A percentile compares a stretch with the other conserved stretches of the same genome.
These are phyloP conservation scores for Chionomys nivalis DNA, from an alignment of 2,113 vertebrate species.

Conservation along the genomic window DNA sequence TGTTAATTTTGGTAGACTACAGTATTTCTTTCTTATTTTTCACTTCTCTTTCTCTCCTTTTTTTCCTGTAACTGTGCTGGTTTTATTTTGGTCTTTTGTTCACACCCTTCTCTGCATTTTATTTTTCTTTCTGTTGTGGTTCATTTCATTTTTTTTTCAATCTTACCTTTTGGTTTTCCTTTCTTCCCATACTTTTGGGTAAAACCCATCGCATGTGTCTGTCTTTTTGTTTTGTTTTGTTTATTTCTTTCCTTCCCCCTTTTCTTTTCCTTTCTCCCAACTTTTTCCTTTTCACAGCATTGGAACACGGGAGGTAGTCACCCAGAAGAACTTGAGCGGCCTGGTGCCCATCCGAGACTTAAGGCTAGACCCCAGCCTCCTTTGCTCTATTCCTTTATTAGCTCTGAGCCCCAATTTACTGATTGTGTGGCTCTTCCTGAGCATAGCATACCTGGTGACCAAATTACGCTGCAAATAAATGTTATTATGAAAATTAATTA, in stretches of 20 bases:
- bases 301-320: constrained; percentile 99
- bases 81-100: constrained; percentile 83
- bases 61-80: constrained; percentile 86
- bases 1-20: constrained; percentile 88
- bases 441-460: constrained; percentile 95
- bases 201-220: constrained; percentile 84
- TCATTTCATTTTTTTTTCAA: constrained; percentile 71
- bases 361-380: constrained; percentile 97
- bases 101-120: constrained; percentile 79
- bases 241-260: constrained; percentile 60
- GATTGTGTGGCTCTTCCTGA: constrained; percentile 98
- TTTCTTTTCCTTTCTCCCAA: constrained; percentile 84
- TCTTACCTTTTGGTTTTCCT: constrained; percentile 69
- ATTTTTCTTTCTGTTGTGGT: constrained; percentile 83
- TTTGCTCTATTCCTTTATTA: constrained; percentile 98
- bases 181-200: constrained; percentile 75
- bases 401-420: constrained; percentile 98
- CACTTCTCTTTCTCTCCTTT: constrained; percentile 91
- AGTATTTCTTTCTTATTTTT: constrained; percentile 92
- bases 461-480: constrained; percentile 97
- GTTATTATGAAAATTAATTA: constrained; percentile 71
- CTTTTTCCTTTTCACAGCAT: constrained; percentile 93
- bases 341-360: constrained; percentile 97
- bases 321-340: constrained; percentile 99
- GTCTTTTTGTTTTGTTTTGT: constrained; percentile 65